Conservation (phyloP, 2,888 invertebrate species). For the Liopterus haemorrhoidalis region DNA sequence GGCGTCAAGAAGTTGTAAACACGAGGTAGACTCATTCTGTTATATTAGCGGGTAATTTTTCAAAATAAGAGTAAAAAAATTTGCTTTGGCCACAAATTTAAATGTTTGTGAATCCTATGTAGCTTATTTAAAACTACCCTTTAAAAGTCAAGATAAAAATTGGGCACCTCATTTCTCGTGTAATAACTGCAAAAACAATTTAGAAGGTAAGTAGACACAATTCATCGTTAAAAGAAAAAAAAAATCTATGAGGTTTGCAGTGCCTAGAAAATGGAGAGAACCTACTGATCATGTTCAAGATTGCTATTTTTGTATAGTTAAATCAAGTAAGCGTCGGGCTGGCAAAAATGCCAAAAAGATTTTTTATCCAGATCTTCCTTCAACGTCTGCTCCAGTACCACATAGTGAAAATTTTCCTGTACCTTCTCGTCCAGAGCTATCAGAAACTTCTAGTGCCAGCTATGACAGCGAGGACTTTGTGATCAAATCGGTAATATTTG, state of each 20-base stretch:
- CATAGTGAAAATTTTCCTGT: too few species aligned
- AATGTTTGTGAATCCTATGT: slow-evolving; percentile 27
- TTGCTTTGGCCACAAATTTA: slow-evolving; percentile 21
- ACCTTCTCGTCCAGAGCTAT: too few species aligned
- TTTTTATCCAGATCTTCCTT: slow-evolving; percentile 23
- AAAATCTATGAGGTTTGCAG: slow-evolving; percentile 31
- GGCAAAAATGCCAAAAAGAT: slow-evolving; percentile 24
- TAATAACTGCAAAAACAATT: slow-evolving; percentile 25
- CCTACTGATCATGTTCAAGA: slow-evolving; percentile 35
- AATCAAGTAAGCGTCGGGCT: slow-evolving; percentile 21
- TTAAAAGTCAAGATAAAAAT: slow-evolving; percentile 30
- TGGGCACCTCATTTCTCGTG: slow-evolving; percentile 32
- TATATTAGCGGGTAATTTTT: slow-evolving; percentile 29
- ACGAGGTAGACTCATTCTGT: too few species aligned
- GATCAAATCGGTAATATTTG: too few species aligned
- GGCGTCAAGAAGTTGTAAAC: too few species aligned
- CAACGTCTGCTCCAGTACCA: slow-evolving; percentile 15
- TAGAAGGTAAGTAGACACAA: slow-evolving; percentile 23
- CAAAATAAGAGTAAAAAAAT: slow-evolving; percentile 30
- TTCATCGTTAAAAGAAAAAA: too few species aligned
- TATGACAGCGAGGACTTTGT: too few species aligned
- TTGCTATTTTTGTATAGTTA: slow-evolving; percentile 36
- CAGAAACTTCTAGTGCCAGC: too few species aligned
- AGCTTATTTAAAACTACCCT: slow-evolving; percentile 35
- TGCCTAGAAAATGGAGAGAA: slow-evolving; percentile 36